Evolutionary conservation across 2,888 invertebrate species (phyloP), one percentile per base, ranked within the genome.

Genomic region (Caradrina kadenii): DNA sequence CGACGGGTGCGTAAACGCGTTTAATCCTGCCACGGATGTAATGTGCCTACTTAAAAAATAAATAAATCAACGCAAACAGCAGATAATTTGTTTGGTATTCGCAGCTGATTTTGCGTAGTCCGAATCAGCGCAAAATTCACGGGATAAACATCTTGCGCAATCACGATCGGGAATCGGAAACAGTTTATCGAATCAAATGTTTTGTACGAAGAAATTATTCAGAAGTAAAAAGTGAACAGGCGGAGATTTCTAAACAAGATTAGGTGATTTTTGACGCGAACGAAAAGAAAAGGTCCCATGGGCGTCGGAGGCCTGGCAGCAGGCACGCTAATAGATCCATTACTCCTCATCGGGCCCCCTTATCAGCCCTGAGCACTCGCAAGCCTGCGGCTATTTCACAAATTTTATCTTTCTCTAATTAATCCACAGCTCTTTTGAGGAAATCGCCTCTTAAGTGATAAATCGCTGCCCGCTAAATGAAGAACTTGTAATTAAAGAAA

Each of bases 401-500:
- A 94, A 94, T 95, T 94, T 94, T 94, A 94, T 95, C 93, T 92
- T 89, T 87, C 91, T 89, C 90, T 93, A 94, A 95, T 94, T 94
- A 95, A 94, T 94, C 93, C 92, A 89, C 87, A 90, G 93, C 91
- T 90, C 90, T 92, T 93, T 92, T 91, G 87, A 90, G 88, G 87
- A 88, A 91, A 94, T 92, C 90, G 91, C 89, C 86, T 91, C 90
- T 90, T 92, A 91, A 93, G 91, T 93, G 92, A 94, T 94, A 92
- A 94, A 92, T 94, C 89, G 90, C 86, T 84, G 80, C 80, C 83
- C 88, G 89, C 87, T 89, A 88, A 91, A 92, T 91, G 87, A 91
- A 90, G 87, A 92, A 92, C 89, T 91, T 90, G 88, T 92, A 91
- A 93, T 92, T 92, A 92, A 92, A 91, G 89, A 89, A 90, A 90